Evolutionary conservation across 2,113 vertebrate genomes (phyloP).

Genomic region (Willisornis vidua): DNA sequence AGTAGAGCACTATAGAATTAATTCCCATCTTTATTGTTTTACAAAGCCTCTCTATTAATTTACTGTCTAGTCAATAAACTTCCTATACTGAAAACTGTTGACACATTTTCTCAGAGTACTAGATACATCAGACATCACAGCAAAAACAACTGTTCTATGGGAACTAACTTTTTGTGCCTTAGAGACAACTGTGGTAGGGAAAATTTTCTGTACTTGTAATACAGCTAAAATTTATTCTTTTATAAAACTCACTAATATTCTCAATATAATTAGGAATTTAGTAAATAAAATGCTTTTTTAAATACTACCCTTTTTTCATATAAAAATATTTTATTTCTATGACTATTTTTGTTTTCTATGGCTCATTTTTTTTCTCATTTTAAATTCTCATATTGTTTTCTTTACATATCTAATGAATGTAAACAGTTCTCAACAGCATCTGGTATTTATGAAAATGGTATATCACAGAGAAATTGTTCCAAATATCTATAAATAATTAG

Average conservation of each 20-base stretch:
- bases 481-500: not conserved
- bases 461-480: not conserved
- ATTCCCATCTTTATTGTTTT: not conserved
- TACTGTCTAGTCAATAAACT: not conserved
- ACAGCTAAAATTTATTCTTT: not conserved
- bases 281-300: not conserved
- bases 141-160: not conserved
- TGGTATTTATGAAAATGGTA: not conserved
- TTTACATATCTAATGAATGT: not conserved
- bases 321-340: not conserved
- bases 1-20: not conserved
- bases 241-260: not conserved
- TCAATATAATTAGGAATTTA: not conserved
- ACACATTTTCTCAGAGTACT: not conserved
- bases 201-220: not conserved
- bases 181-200: not conserved
- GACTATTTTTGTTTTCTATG: not conserved
- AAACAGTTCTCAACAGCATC: not conserved
- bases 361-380: not conserved
- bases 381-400: not conserved
- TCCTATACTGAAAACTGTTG: not conserved
- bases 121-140: not conserved
- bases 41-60: not conserved
- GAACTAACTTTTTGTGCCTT: not conserved
- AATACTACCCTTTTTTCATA: not conserved